Conservation (phyloP, 92 coral and sea anemone species). For the Palythoa grandiflora region DNA sequence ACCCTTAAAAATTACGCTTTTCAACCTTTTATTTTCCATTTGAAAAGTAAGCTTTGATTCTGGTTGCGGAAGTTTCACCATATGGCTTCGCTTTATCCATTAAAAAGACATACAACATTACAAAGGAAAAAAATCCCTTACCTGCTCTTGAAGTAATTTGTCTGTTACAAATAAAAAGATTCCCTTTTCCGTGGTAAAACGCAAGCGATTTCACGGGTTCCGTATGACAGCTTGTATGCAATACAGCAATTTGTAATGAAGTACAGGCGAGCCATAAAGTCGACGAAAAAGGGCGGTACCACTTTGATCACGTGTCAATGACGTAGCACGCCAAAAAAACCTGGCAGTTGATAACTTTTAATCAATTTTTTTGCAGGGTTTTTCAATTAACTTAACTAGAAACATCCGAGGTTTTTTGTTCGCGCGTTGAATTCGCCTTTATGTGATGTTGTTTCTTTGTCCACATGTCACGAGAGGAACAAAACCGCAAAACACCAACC, state of each 20-base stretch:
- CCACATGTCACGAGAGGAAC: neutral
- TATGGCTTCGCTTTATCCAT: neutral
- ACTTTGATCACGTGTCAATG: slow-evolving; percentile 29
- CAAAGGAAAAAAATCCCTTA: neutral
- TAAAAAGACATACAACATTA: no score
- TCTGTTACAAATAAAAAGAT: neutral
- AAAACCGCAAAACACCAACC: neutral
- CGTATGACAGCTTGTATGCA: neutral
- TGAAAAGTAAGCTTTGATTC: neutral
- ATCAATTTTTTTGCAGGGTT: neutral
- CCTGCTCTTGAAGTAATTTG: slow-evolving; percentile 4
- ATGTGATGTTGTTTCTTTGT: neutral
- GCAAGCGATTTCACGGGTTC: slow-evolving; percentile 22
- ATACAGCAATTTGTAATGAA: slow-evolving; percentile 20
- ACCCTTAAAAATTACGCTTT: neutral
- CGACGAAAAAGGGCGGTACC: slow-evolving; percentile 35
- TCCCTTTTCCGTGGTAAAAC: neutral
- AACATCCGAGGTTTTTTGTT: neutral
- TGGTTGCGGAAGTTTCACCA: neutral
- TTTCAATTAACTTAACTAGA: neutral
- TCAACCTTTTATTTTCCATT: neutral
- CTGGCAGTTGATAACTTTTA: neutral
- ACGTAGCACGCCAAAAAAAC: neutral
- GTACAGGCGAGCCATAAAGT: slow-evolving; percentile 34
- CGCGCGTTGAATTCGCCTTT: neutral